These are phyloP conservation scores for Lepidurus arcticus DNA, from an alignment of 1,140 invertebrate genomes.

Conservation along the genomic window DNA sequence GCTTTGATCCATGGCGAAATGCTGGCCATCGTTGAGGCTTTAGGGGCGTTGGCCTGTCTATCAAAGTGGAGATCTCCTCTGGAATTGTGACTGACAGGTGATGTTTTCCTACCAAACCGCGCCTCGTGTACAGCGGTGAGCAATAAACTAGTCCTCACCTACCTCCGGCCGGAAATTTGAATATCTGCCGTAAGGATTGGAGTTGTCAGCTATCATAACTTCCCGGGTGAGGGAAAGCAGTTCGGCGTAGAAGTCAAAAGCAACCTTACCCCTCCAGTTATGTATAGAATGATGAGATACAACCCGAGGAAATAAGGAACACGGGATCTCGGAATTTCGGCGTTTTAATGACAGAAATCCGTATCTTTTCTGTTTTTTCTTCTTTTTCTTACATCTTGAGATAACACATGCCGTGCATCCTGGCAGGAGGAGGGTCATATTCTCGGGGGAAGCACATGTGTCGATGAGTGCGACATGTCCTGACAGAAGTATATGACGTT, in stretches of 20 bases:
- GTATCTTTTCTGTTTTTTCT: not conserved
- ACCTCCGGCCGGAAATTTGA: slow-evolving; percentile 17
- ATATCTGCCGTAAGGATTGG: not conserved
- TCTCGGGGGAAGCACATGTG: not conserved
- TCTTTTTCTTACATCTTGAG: not conserved
- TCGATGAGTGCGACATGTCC: not conserved
- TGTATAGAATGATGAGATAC: not conserved
- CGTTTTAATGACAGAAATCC: not conserved
- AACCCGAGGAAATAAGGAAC: not conserved
- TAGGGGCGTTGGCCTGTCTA: slow-evolving; percentile 4
- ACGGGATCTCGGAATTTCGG: not conserved
- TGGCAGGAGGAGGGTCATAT: not conserved
- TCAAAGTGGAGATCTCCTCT: not conserved
- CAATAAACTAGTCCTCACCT: slow-evolving; percentile 10
- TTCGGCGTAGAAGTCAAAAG: not conserved
- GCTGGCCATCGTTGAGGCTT: not conserved
- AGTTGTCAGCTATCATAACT: slow-evolving; percentile 8
- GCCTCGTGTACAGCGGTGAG: not conserved
- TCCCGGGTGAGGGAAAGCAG: not conserved
- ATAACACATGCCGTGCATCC: not conserved
- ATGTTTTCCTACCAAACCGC: not conserved
- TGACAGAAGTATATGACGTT: not conserved
- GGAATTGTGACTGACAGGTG: slow-evolving; percentile 1
- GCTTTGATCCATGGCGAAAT: not conserved
- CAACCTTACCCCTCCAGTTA: not conserved